Evolutionary conservation across 2,888 invertebrate species (phyloP).

Genomic region (Melanostoma scalare): DNA sequence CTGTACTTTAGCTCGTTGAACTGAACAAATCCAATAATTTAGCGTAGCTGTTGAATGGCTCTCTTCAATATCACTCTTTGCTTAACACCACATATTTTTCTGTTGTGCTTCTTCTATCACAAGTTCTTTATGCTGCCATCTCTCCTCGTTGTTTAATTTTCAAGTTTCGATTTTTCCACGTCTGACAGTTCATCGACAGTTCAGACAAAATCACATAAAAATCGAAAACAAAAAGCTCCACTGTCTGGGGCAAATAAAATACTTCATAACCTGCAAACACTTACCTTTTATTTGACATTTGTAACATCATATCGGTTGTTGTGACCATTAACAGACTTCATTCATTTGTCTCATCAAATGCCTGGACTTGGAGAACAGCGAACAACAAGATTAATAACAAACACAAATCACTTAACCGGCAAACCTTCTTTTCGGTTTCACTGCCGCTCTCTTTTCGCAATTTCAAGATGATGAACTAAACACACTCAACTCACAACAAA

Average conservation of each 20-base stretch:
- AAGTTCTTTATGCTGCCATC: background rate
- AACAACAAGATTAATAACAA: conserved; percentile 36
- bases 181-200: conserved; percentile 44
- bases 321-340: background rate
- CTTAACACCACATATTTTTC: conserved; percentile 7
- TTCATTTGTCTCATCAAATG: background rate
- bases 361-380: conserved; percentile 8
- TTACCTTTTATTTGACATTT: conserved; percentile 4
- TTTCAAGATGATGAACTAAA: conserved; percentile 32
- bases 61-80: conserved; percentile 62
- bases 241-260: background rate
- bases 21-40: conserved; percentile 44
- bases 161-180: conserved; percentile 69
- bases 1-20: conserved; percentile 20
- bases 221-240: background rate
- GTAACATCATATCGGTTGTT: background rate
- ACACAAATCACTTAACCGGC: conserved; percentile 68
- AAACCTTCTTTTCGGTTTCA: conserved; percentile 46
- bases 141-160: conserved; percentile 5
- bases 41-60: conserved; percentile 57
- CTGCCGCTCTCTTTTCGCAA: conserved; percentile 31
- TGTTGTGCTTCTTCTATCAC: conserved; percentile 9
- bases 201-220: background rate
- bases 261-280: background rate
- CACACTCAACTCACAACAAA: conserved; percentile 12